Conservation (phyloP, 1,140 invertebrate genomes). For the Camponotus pennsylvanicus region DNA sequence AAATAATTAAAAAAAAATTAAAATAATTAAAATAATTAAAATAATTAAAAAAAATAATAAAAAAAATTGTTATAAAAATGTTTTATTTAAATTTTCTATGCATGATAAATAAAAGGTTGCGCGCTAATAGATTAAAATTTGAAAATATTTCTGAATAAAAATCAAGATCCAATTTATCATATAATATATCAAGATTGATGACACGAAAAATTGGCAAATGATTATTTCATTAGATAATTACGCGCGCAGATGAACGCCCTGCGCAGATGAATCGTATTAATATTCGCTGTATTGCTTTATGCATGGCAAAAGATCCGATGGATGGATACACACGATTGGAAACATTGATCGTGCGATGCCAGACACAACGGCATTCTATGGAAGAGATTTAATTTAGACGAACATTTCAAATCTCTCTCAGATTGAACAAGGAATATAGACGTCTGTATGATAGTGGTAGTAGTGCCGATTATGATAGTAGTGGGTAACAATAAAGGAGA, state of each 20-base stretch:
- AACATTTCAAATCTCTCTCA: slow-evolving; percentile 68
- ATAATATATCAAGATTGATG: not conserved
- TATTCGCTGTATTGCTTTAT: slow-evolving; percentile 39
- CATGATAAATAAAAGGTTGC: not conserved
- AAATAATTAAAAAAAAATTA: too few relatives aligned
- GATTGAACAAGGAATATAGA: slow-evolving; percentile 57
- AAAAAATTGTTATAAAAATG: not conserved
- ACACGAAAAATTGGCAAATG: not conserved
- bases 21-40: too few relatives aligned
- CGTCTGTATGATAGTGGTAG: slow-evolving; percentile 27
- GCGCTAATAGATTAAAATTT: not conserved
- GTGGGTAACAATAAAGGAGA: slow-evolving; percentile 26
- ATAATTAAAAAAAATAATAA: too few relatives aligned
- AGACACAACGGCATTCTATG: slow-evolving; percentile 59
- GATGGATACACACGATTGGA: slow-evolving; percentile 58
- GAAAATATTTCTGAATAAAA: not conserved
- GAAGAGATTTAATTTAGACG: slow-evolving; percentile 69
- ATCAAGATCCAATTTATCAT: too few relatives aligned
- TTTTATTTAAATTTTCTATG: not conserved
- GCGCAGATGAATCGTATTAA: slow-evolving; percentile 17
- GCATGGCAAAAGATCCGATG: slow-evolving; percentile 22
- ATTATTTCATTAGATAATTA: slow-evolving; percentile 15
- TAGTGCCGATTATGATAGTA: not conserved
- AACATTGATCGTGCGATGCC: slow-evolving; percentile 66
- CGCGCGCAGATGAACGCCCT: not conserved